Evolutionary conservation across 2,797 vertebrate species (phyloP).

Genomic region (Chrysolophus pictus): DNA sequence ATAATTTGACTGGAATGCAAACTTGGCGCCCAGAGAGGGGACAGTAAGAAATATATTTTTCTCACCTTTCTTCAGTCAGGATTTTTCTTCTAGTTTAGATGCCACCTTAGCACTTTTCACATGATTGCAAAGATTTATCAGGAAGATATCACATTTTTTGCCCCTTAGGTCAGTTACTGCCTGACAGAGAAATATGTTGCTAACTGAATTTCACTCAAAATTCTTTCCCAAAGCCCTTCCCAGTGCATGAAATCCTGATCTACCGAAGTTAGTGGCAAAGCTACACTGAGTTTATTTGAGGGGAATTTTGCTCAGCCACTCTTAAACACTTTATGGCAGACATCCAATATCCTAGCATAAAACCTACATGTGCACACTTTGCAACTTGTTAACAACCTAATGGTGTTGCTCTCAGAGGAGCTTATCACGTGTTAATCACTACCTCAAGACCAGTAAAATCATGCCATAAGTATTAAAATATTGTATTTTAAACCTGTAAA

Average conservation of each 20-base stretch:
- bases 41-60: background rate
- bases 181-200: background rate
- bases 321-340: background rate
- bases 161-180: background rate
- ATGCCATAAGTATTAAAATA: background rate
- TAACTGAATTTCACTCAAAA: background rate
- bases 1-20: background rate
- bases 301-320: background rate
- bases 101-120: background rate
- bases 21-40: background rate
- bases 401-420: background rate
- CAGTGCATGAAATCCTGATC: background rate
- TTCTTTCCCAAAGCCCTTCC: background rate
- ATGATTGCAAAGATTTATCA: background rate
- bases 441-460: background rate
- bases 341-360: background rate
- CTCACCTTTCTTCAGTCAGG: background rate
- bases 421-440: background rate
- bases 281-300: background rate
- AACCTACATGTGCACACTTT: background rate
- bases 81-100: background rate
- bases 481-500: background rate
- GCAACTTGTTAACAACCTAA: slow-evolving; percentile 8
- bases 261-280: background rate
- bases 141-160: background rate